Evolutionary conservation across 2,888 invertebrate species (phyloP).

Genomic region (Cremastinae sp.): DNA sequence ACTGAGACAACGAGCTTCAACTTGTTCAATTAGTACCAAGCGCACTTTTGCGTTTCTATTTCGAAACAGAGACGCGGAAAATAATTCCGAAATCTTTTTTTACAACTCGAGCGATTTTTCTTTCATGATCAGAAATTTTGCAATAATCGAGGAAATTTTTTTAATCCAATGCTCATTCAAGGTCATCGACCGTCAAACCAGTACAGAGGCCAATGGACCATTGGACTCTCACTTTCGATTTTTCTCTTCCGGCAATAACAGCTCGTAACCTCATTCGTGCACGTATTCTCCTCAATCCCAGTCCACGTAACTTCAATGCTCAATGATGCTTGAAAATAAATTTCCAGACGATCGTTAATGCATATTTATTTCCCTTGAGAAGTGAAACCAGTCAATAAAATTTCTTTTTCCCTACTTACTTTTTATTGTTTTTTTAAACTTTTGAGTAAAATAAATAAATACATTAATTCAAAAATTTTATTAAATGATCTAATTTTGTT

Average conservation of each 20-base stretch:
- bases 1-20: slow-evolving; percentile 8
- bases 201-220: slow-evolving; percentile 22
- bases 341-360: no score
- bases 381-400: no score
- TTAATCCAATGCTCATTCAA: slow-evolving; percentile 12
- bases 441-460: no score
- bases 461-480: no score
- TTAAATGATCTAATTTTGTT: no score
- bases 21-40: not conserved
- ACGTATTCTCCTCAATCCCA: not conserved
- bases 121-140: not conserved
- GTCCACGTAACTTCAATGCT: not conserved
- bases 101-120: not conserved
- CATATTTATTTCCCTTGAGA: no score
- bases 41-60: not conserved
- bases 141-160: slow-evolving; percentile 24
- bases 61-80: not conserved
- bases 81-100: not conserved
- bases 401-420: no score
- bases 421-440: no score
- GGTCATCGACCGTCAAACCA: slow-evolving; percentile 21
- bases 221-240: slow-evolving; percentile 44
- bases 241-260: slow-evolving; percentile 27
- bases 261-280: slow-evolving; percentile 15
- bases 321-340: not conserved